Evolutionary conservation across 2,797 vertebrate genomes (phyloP).

Genomic region (Sylvilagus floridanus): DNA sequence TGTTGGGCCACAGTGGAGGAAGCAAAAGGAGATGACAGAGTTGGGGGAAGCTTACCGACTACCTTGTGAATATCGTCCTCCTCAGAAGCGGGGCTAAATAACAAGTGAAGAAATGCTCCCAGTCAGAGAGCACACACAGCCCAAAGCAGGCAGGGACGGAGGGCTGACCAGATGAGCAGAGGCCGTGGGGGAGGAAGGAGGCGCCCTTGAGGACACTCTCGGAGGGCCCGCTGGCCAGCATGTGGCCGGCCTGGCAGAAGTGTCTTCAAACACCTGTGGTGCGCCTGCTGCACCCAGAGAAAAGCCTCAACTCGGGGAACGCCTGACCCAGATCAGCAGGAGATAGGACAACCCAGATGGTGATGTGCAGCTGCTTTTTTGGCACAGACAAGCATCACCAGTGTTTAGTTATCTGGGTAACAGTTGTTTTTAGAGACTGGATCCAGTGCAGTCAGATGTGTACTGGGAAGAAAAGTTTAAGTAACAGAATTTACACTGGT

Average conservation of each 20-base stretch:
- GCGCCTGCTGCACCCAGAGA: not conserved
- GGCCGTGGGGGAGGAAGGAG: not conserved
- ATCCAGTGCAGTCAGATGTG: not conserved
- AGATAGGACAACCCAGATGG: not conserved
- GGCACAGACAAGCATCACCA: not conserved
- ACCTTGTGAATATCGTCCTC: not conserved
- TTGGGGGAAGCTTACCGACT: not conserved
- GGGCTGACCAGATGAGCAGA: not conserved
- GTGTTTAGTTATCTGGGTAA: not conserved
- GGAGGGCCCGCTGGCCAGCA: not conserved
- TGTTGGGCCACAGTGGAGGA: not conserved
- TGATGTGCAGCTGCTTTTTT: not conserved
- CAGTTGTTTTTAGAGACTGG: not conserved
- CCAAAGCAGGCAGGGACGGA: not conserved
- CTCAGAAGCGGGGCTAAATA: not conserved
- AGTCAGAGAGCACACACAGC: not conserved
- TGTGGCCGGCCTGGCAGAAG: not conserved
- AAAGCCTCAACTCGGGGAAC: not conserved
- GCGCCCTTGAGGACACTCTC: not conserved
- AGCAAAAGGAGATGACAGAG: not conserved
- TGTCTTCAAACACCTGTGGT: too few relatives aligned
- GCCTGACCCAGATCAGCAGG: not conserved
- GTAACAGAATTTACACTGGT: not conserved
- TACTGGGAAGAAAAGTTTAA: not conserved
- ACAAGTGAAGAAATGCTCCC: not conserved